These are phyloP conservation scores for Sylvicola cinctus DNA, from an alignment of 2,888 invertebrate species.

Conservation along the genomic window DNA sequence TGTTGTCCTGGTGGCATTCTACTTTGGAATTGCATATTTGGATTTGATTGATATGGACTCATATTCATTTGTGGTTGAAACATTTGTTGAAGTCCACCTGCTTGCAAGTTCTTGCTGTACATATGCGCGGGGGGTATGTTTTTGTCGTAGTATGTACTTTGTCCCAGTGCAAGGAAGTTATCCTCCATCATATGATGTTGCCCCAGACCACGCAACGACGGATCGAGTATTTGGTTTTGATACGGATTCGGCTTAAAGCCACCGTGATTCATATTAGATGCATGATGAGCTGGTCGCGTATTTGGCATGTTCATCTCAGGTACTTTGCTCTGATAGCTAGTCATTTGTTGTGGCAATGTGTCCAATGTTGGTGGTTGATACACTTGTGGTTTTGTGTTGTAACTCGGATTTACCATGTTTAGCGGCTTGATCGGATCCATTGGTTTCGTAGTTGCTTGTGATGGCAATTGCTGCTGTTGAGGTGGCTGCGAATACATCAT, in stretches of 20 bases:
- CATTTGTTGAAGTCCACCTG: constrained; percentile 6
- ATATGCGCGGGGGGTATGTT: constrained; percentile 37
- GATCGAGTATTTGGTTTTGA: constrained; percentile 8
- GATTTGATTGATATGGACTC: constrained; percentile 1
- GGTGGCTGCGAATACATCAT: too few relatives aligned
- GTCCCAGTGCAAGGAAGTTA: constrained; percentile 16
- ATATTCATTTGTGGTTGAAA: constrained; percentile 1
- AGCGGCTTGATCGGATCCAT: constrained; percentile 7
- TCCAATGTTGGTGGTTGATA: background rate
- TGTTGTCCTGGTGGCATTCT: constrained; percentile 6
- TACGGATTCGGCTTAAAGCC: background rate
- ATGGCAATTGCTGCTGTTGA: too few relatives aligned
- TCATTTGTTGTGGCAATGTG: constrained; percentile 10
- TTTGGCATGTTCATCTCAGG: constrained; percentile 2
- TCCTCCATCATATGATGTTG: constrained; percentile 14
- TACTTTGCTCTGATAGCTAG: constrained; percentile 2
- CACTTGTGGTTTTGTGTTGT: background rate
- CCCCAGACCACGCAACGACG: constrained; percentile 7
- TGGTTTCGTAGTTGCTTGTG: too few relatives aligned
- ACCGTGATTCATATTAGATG: constrained; percentile 2
- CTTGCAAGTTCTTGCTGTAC: constrained; percentile 28
- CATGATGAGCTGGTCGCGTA: constrained; percentile 1
- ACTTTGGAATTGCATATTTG: constrained; percentile 6
- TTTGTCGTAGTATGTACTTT: constrained; percentile 31
- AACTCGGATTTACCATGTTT: constrained; percentile 8